Conservation (phyloP, 2,888 invertebrate species). For the Ophion costatus region DNA sequence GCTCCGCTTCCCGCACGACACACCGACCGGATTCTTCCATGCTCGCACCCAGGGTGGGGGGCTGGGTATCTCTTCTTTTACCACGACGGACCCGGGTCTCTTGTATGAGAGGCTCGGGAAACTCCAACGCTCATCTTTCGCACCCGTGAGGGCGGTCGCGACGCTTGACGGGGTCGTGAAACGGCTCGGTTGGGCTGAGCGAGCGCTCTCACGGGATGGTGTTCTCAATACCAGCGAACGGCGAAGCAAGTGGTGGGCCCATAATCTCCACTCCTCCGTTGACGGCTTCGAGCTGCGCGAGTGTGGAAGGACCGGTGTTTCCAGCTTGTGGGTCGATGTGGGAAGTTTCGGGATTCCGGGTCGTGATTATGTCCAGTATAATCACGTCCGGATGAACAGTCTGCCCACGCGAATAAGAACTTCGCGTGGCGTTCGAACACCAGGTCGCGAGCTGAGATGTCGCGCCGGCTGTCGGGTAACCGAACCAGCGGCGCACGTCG, state of each 20-base stretch:
- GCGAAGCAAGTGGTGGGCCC: conserved; percentile 11
- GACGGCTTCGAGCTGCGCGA: conserved; percentile 56
- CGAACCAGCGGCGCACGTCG: conserved; percentile 77
- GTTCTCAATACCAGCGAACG: not conserved
- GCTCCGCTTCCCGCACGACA: conserved; percentile 51
- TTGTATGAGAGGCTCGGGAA: not conserved
- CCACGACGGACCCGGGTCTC: conserved; percentile 22
- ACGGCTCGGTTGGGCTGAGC: not conserved
- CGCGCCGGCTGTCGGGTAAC: conserved; percentile 75
- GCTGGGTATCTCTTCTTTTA: conserved; percentile 53
- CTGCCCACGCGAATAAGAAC: conserved; percentile 73
- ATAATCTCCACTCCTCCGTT: not conserved
- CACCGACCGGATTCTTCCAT: conserved; percentile 53
- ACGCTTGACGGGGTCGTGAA: conserved; percentile 14
- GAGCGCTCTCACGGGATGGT: not conserved
- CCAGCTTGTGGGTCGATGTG: conserved; percentile 54
- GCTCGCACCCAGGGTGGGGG: conserved; percentile 36
- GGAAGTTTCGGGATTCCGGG: conserved; percentile 22
- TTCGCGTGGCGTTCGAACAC: conserved; percentile 68
- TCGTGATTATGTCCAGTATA: conserved; percentile 69
- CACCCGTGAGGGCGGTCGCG: conserved; percentile 3
- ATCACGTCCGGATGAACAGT: conserved; percentile 75
- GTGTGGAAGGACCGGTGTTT: conserved; percentile 19
- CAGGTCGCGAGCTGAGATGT: conserved; percentile 61
- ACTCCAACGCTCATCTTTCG: not conserved